Base-by-base conservation (phyloP, 2,888 invertebrate species). In the Lathronympha strigana region DNA sequence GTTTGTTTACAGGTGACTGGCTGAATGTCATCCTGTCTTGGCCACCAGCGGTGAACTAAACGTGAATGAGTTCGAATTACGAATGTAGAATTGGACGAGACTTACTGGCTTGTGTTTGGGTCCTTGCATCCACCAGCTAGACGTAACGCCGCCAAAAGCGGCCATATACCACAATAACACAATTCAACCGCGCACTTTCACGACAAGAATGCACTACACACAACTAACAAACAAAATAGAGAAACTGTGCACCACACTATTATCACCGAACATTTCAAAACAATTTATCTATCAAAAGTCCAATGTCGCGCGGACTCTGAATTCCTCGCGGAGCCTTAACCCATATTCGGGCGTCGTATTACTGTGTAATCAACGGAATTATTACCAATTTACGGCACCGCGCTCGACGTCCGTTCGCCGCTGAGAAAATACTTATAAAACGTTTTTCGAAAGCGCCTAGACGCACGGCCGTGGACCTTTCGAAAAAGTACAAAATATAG, bases 371-470 rank as follows among this genome's bases (percentile, higher is more conserved):
- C 83, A 89, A 90, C 82, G 80, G 83, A 90, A 90, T 90, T 90
- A 90, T 88, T 87, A 88, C 83, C 90, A 91, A 92, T 92, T 90
- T 90, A 87, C 84, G 79, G 83, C 82, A 83, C 84, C 84, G 82
- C 82, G 81, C 83, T 76, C 82, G 83, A 89, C 88, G 88, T 88
- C 88, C 89, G 89, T 82, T 79, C 86, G 81, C 82, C 76, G 80
- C 80, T 79, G 84, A 84, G 86, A 87, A 88, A 88, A 88, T 85
- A 83, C 79, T 83, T 80, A 82, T 84, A 84, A 88, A 88, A 90
- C 87, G 83, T 87, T 90, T 91, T 92, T 90, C 90, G 90, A 91
- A 91, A 91, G 90, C 88, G 86, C 84, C 84, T 86, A 87, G 84
- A 86, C 84, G 82, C 79, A 70, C 75, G 82, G 83, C 84, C 82